These are phyloP conservation scores for Crossocerus cetratus DNA, from an alignment of 2,888 invertebrate species.

Conservation along the genomic window DNA sequence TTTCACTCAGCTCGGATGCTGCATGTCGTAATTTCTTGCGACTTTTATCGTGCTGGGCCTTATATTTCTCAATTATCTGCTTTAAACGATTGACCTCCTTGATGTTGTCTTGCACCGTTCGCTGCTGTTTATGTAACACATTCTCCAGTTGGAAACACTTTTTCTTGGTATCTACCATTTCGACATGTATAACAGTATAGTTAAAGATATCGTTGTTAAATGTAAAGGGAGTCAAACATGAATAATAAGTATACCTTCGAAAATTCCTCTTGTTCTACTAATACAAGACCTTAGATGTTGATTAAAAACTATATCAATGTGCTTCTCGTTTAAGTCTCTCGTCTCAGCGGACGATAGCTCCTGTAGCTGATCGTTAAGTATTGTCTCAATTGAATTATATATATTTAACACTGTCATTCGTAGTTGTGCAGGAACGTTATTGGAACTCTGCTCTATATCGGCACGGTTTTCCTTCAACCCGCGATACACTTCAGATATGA, in stretches of 20 bases:
- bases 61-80: slow-evolving; percentile 39
- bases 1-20: slow-evolving; percentile 23
- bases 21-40: slow-evolving; percentile 12
- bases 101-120: slow-evolving; percentile 50
- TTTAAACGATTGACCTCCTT: slow-evolving; percentile 52
- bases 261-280: slow-evolving; percentile 47
- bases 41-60: slow-evolving; percentile 26
- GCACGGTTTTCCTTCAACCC: slow-evolving; percentile 27
- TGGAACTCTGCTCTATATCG: slow-evolving; percentile 7
- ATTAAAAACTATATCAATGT: slow-evolving; percentile 54
- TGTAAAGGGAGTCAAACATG: not conserved
- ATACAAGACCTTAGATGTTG: slow-evolving; percentile 55
- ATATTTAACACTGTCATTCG: slow-evolving; percentile 27
- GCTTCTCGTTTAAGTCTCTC: slow-evolving; percentile 35
- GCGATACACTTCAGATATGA: slow-evolving; percentile 21
- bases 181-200: not conserved
- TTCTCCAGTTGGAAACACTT: slow-evolving; percentile 42
- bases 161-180: slow-evolving; percentile 57
- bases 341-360: slow-evolving; percentile 27
- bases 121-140: slow-evolving; percentile 56
- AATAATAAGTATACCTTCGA: slow-evolving; percentile 53
- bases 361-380: slow-evolving; percentile 32
- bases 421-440: slow-evolving; percentile 32
- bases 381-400: slow-evolving; percentile 30
- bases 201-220: too few relatives aligned